Percentiles rank a stretch among this genome's conserved stretches.
These are phyloP conservation scores for Okapia johnstoni DNA, from an alignment of 2,113 vertebrate genomes.

Conservation along the genomic window DNA sequence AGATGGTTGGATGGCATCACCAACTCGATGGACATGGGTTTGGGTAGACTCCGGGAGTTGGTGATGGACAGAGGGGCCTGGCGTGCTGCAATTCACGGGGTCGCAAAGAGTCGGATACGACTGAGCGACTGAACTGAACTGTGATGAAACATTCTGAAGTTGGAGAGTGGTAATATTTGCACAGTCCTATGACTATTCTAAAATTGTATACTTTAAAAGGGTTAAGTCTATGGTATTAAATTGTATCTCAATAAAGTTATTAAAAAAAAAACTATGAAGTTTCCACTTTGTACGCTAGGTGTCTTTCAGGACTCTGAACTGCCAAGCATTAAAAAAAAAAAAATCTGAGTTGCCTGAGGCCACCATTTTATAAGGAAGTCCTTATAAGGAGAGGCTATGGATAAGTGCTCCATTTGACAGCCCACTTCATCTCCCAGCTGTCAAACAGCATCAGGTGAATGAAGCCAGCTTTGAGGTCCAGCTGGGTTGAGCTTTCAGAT, in stretches of 20 bases:
- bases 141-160: too few relatives aligned
- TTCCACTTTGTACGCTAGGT: not conserved
- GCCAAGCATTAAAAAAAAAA: not conserved
- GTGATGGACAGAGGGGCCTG: too few relatives aligned
- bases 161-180: too few relatives aligned
- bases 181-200: not conserved
- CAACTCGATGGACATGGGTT: accelerated
- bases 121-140: not conserved
- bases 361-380: not conserved
- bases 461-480: not conserved
- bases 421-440: not conserved
- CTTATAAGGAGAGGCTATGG: not conserved
- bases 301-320: not conserved
- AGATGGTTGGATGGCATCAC: too few relatives aligned
- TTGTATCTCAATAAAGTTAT: not conserved
- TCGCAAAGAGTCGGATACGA: accelerated
- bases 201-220: not conserved
- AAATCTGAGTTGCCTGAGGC: not conserved
- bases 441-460: not conserved
- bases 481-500: not conserved
- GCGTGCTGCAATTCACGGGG: too few relatives aligned
- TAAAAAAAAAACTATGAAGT: not conserved
- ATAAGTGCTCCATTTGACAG: not conserved
- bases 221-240: not conserved
- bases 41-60: too few relatives aligned